Evolutionary conservation across 2,888 invertebrate genomes (phyloP), one percentile per base, ranked within the genome.

Genomic region (Willowsia nigromaculata): DNA sequence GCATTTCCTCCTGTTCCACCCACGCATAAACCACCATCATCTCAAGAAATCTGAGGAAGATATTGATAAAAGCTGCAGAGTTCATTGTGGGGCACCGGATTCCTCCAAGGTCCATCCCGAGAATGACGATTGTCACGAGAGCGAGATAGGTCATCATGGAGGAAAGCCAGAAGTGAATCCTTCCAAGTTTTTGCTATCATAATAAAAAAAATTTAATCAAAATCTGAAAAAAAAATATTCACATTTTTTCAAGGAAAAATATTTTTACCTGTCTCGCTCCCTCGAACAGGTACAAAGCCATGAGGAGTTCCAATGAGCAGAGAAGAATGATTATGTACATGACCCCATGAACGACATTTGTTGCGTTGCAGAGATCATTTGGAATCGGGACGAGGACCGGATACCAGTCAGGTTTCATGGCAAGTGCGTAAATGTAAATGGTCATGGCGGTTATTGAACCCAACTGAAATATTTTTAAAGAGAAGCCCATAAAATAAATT

Each of bases 101-200:
- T 47, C 87, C 90, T 11, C 83, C 86, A 13, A 90, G 40, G 40
- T 86, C 87, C 76, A 90, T 59, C 18, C 86, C 86, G 27, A 90
- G 25, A 37, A 90, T 65, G 25, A 87, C 78, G 5, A 78, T 62
- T 7, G 56, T 43, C 3, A 71, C 50, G 0, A 90, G 37, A 13
- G 59, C n/a, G 7, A 87, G 33, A 40, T 87, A 90, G 5, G 90
- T 90, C 65, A 90, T 30, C 78, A 87, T 76, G 27, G 86, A 30
- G 15, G 83, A 56, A 18, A 90, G 30, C 90, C 90, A 90, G 76
- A 56, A 83, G 3, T 80, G 50, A 27, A 83, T 40, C 37, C 65
- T 56, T 47, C 74, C 27, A 1, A 86, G 33, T 25, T 59, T 82
- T 15, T 27, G 18, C 86, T 90, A 74, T 2, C 13, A 13, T 11